Evolutionary conservation across 1,140 invertebrate species (phyloP).

Genomic region (Cydia strobilella): DNA sequence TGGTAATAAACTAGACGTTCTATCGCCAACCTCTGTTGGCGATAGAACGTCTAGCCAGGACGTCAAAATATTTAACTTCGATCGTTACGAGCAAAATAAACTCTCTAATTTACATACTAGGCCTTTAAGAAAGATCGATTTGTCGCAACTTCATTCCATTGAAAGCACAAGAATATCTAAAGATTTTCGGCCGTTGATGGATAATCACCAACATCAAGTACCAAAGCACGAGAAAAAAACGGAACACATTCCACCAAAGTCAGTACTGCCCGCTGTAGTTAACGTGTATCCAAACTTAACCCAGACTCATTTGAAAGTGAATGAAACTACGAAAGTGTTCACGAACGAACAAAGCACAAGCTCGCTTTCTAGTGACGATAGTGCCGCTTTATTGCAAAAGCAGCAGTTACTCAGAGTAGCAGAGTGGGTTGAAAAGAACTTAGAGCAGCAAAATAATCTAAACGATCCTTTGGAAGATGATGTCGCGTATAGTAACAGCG

Average conservation of each 20-base stretch:
- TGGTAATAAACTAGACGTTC: slow-evolving; percentile 45
- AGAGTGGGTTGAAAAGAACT: slow-evolving; percentile 84
- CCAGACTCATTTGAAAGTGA: slow-evolving; percentile 74
- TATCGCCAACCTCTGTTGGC: slow-evolving; percentile 53
- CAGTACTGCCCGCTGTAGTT: slow-evolving; percentile 60
- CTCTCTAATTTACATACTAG: slow-evolving; percentile 59
- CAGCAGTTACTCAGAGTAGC: slow-evolving; percentile 85
- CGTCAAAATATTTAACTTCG: slow-evolving; percentile 79
- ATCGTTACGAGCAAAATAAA: slow-evolving; percentile 76
- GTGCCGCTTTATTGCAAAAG: slow-evolving; percentile 78
- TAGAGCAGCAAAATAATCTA: slow-evolving; percentile 76
- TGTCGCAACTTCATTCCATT: slow-evolving; percentile 70
- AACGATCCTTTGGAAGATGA: slow-evolving; percentile 73
- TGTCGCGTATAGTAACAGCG: slow-evolving; percentile 55
- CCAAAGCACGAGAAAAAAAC: slow-evolving; percentile 53
- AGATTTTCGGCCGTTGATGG: slow-evolving; percentile 63
- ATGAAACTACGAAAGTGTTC: slow-evolving; percentile 71
- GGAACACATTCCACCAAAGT: slow-evolving; percentile 43
- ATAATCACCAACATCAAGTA: slow-evolving; percentile 35
- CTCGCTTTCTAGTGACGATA: slow-evolving; percentile 77
- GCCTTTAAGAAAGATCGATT: slow-evolving; percentile 71
- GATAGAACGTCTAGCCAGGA: slow-evolving; percentile 67
- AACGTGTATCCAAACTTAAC: slow-evolving; percentile 75
- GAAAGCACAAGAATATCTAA: slow-evolving; percentile 76
- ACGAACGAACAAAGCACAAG: slow-evolving; percentile 78